Percentiles rank a stretch among this genome's conserved stretches.
These are phyloP conservation scores for Siniperca knerii DNA, from an alignment of 2,113 vertebrate species.

Conservation along the genomic window DNA sequence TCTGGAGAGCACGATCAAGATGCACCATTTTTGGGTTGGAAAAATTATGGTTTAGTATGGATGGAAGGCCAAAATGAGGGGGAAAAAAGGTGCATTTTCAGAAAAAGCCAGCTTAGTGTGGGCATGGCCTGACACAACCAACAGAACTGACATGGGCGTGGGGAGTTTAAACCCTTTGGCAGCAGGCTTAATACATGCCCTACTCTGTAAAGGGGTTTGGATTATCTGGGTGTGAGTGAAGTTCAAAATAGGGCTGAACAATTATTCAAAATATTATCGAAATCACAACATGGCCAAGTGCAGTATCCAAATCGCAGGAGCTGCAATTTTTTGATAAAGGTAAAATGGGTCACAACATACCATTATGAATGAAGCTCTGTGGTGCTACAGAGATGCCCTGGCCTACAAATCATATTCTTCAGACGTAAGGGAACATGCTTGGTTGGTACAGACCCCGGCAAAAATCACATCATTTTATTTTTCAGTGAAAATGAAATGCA, in stretches of 20 bases:
- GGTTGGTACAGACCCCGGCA: too few species aligned
- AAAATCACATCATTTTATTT: too few species aligned
- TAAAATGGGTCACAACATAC: too few species aligned
- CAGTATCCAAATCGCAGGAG: too few species aligned
- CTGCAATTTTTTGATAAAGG: too few species aligned
- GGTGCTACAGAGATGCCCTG: too few species aligned
- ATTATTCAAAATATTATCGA: too few species aligned
- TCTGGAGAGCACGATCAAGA: background rate
- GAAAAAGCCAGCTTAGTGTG: background rate
- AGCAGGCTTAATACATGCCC: constrained; percentile 28
- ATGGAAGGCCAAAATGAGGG: background rate
- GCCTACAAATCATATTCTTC: too few species aligned
- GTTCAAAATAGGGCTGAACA: constrained; percentile 14
- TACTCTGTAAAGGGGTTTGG: constrained; percentile 55
- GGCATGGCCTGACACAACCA: background rate
- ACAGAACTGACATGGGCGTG: background rate
- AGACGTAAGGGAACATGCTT: too few species aligned
- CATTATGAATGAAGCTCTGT: too few species aligned
- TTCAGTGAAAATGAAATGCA: too few species aligned
- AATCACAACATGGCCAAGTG: too few species aligned
- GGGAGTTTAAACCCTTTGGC: constrained; percentile 34
- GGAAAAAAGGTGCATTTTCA: background rate
- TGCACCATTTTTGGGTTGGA: background rate
- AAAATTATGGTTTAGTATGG: background rate
- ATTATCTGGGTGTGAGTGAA: constrained; percentile 60